Evolutionary conservation across 2,113 vertebrate genomes (phyloP).

Genomic region (Embiotoca jacksoni): DNA sequence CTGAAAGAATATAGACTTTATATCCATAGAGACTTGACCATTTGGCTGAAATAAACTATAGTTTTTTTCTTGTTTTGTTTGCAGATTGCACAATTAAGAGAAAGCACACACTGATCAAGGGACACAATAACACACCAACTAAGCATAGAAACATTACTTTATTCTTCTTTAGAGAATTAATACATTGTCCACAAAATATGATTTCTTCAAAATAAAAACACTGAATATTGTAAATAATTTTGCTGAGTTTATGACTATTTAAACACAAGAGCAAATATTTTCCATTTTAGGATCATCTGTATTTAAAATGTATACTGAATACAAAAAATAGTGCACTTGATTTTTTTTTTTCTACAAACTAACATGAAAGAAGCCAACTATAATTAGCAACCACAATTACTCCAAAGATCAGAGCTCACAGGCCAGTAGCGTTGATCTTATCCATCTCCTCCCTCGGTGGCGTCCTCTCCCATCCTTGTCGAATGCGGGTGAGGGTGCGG

Average conservation of each 20-base stretch:
- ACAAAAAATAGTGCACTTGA: too few species aligned
- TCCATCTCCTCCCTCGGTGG: neutral
- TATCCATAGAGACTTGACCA: conserved; percentile 28
- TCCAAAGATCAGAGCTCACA: conserved; percentile 34
- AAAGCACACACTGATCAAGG: conserved; percentile 1
- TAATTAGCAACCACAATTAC: neutral
- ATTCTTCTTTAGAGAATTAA: conserved; percentile 1
- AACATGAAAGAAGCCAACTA: neutral
- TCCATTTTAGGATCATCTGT: too few species aligned
- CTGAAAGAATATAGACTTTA: conserved; percentile 38
- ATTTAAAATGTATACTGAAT: too few species aligned
- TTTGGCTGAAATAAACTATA: conserved; percentile 37
- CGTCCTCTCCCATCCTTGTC: conserved; percentile 91
- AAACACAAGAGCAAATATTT: too few species aligned
- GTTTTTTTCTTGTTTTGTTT: conserved; percentile 18
- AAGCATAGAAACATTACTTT: neutral
- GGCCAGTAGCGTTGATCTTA: conserved; percentile 23
- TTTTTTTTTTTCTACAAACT: too few species aligned
- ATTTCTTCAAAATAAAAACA: neutral
- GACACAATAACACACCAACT: conserved; percentile 9
- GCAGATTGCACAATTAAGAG: conserved; percentile 30
- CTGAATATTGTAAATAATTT: neutral
- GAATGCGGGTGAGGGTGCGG: conserved; percentile 85
- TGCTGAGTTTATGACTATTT: too few species aligned
- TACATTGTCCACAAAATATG: neutral